Evolutionary conservation across 2,113 vertebrate genomes (phyloP), one percentile per base, ranked within the genome.

Genomic region (Fulmarus glacialis): DNA sequence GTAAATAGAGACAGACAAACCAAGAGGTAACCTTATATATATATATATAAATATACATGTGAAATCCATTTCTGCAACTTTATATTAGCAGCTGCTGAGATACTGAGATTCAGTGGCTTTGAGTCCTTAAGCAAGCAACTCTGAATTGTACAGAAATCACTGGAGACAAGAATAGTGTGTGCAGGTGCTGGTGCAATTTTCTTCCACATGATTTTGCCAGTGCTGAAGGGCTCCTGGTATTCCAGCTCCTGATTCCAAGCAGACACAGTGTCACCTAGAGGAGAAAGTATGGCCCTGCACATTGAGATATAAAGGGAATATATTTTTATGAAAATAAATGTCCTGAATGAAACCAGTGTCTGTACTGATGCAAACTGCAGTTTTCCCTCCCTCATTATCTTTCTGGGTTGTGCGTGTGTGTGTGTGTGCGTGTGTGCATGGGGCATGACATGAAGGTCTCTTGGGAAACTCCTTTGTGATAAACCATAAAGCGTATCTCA

Each of bases 251-350:
- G n/a, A 20, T 95, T 97, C 67, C 90, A 95, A 97, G 80, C 94
- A 92, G 88, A 42, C 95, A 97, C 95, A 98, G 95, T 95, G 96
- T 86, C 97, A 97, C 53, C 97, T 97, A 98, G 95, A 97, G 96
- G 96, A 96, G 64, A 83, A 96, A 89, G 30, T 11, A 8, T 1
- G 23, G 42, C 63, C 82, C 12, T 93, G 88, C 95, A 95, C 55
- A 8, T 6, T 34, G 42, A 90, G 47, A 52, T 73, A 15, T 3
- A 73, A 74, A 58, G 29, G 53, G 30, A 87, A 89, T 55, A 3
- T 50, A n/a, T 75, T 50, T 95, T 53, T n/a, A 68, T 7, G 45
- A 55, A 52, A 77, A 63, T 47, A 66, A 60, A 85, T 60, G 43
- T 77, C 81, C 47, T 70, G 10, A 80, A 80, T 50, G 66, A 83